Conservation (phyloP, 1,140 invertebrate genomes). For the Wasmannia auropunctata region DNA sequence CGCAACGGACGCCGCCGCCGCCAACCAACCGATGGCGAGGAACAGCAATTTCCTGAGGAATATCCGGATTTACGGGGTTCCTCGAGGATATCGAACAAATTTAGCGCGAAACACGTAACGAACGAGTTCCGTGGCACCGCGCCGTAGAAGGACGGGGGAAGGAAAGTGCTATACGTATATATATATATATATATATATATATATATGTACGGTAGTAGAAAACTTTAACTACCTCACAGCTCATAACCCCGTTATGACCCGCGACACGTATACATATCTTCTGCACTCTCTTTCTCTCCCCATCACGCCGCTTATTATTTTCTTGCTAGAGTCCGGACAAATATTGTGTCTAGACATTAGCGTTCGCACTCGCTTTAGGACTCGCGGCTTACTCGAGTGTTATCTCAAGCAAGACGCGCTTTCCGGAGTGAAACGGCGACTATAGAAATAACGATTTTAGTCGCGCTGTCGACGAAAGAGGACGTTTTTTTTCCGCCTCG, state of each 20-base stretch:
- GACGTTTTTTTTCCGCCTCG: conserved; percentile 68
- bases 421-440: conserved; percentile 44
- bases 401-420: conserved; percentile 70
- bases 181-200: no score
- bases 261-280: conserved; percentile 47
- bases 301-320: conserved; percentile 79
- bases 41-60: conserved; percentile 73
- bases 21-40: conserved; percentile 60
- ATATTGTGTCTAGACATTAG: conserved; percentile 80
- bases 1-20: conserved; percentile 28
- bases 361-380: conserved; percentile 35
- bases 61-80: conserved; percentile 73
- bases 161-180: conserved; percentile 51
- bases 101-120: conserved; percentile 80
- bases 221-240: conserved; percentile 82
- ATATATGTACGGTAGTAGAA: conserved; percentile 73
- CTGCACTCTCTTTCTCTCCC: conserved; percentile 32
- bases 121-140: conserved; percentile 66
- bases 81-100: conserved; percentile 78
- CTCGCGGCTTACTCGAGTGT: conserved; percentile 51
- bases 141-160: not conserved
- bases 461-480: conserved; percentile 40
- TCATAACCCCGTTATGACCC: conserved; percentile 82
- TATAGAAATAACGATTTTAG: conserved; percentile 59
- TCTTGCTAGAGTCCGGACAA: conserved; percentile 77